phyloP scores from a whole-genome alignment of 2,888 invertebrate genomes.

The Athalia circularis region DNA sequence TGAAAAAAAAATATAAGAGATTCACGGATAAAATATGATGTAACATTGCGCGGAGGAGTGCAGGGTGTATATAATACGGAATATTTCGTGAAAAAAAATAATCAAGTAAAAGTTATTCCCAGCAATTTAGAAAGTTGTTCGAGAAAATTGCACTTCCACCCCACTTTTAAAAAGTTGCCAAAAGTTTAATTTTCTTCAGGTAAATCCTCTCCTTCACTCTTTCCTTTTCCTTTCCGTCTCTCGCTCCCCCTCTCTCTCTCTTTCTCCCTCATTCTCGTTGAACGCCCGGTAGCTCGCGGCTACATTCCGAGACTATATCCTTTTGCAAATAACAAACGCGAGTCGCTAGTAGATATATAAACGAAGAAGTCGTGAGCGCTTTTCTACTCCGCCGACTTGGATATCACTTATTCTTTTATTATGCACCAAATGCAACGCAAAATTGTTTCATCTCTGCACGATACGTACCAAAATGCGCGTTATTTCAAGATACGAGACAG shows the following conservation, averaged over 20 bases:
- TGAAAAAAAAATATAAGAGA: no score
- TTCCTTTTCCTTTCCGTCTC: conserved; percentile 21
- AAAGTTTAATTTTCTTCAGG: conserved; percentile 64
- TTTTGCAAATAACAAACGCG: conserved; percentile 30
- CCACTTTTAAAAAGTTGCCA: conserved; percentile 62
- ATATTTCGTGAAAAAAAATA: conserved; percentile 39
- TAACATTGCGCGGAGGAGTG: conserved; percentile 3
- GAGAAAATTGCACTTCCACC: conserved; percentile 65
- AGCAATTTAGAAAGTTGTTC: conserved; percentile 59
- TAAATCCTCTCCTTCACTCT: conserved; percentile 41
- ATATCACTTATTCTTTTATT: conserved; percentile 57
- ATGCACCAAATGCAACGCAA: conserved; percentile 52
- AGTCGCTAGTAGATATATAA: neutral
- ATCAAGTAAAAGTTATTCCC: conserved; percentile 42
- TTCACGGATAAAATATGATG: neutral
- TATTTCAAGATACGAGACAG: conserved; percentile 25
- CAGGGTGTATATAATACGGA: conserved; percentile 1
- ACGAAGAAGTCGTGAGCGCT: conserved; percentile 19
- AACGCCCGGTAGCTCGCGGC: conserved; percentile 2
- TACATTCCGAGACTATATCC: conserved; percentile 10
- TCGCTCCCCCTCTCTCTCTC: conserved; percentile 24
- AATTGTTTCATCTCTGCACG: conserved; percentile 50
- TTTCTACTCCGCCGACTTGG: conserved; percentile 33
- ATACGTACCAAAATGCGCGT: conserved; percentile 17
- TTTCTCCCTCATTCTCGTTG: conserved; percentile 27